These are phyloP conservation scores for Trichoplax adhaerens DNA, from an alignment of 37 sponge, comb jelly and placozoan species.

Conservation along the genomic window DNA sequence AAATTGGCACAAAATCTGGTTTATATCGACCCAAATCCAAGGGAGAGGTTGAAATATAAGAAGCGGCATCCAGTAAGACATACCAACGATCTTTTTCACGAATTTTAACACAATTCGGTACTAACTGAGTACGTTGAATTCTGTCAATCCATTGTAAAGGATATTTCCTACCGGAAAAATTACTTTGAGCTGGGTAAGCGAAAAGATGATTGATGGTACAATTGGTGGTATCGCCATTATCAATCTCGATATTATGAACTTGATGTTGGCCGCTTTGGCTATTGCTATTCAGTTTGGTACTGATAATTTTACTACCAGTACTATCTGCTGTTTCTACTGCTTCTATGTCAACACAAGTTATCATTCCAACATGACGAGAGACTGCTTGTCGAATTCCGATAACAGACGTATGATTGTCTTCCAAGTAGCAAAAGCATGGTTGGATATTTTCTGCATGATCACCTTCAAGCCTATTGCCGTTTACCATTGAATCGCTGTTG, in stretches of 20 bases:
- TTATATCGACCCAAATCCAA: conserved; percentile 36
- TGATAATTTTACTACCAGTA: background rate
- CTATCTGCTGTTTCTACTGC: background rate
- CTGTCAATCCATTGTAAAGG: conserved; percentile 44
- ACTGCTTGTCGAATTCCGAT: conserved; percentile 80
- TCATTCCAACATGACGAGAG: conserved; percentile 24
- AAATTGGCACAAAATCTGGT: conserved; percentile 69
- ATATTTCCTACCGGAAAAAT: conserved; percentile 78
- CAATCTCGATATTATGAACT: no score
- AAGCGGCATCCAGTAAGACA: conserved; percentile 65
- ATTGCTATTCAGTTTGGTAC: no score
- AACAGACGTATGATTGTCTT: conserved; percentile 88
- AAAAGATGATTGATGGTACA: conserved; percentile 25
- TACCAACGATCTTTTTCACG: conserved; percentile 17
- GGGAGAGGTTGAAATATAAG: conserved; percentile 42
- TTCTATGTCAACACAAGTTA: conserved; percentile 27
- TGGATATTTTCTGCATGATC: no score
- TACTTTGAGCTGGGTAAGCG: conserved; percentile 82
- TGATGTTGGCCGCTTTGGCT: no score
- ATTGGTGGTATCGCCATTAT: no score
- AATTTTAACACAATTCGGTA: background rate
- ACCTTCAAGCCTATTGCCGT: background rate
- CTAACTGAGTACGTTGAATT: conserved; percentile 6
- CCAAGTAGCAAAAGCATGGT: conserved; percentile 43
- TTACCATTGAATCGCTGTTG: background rate